Base-by-base conservation (phyloP, 2,113 vertebrate genomes). In the Cricetomys ansorgei region DNA sequence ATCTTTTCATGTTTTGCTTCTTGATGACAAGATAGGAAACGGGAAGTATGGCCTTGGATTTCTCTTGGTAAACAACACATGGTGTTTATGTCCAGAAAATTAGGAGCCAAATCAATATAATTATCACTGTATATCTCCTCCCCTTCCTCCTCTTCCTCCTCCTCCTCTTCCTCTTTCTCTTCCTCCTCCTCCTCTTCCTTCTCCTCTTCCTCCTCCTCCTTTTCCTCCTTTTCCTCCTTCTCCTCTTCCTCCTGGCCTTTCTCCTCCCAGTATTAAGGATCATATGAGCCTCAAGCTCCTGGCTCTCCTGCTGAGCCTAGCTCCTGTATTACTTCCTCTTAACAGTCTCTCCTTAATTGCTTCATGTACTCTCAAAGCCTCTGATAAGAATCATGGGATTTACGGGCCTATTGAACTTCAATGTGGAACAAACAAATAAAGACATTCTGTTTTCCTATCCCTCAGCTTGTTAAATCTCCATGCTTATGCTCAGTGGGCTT, bases 1-100 rank as follows among this genome's bases (percentile, higher is more conserved):
- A 69, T 69, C 53, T 72, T 92, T 96, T 89, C 88, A 86, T 80
- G 84, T 89, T 96, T 96, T 87, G 17, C 69, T 92, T 92, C 69
- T 83, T 83, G 92, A 62, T 69, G 55, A 64, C 55, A 43, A 3
- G 2, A 29, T 31, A 69, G 34, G 55, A 96, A 88, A 23, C 12
- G 48, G 31, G 48, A 96, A 79, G 53, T 11, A 75, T 70, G 57
- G 65, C 83, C 88, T 91, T 45, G 45, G 43, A 84, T 53, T 86
- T 80, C 45, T 75, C 72, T 73, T 73, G 45, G 62, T 76, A 92
- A 89, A 88, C 55, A 69, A 62, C 62, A 92, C 13, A 50, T 84
- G 6, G n/a, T 79, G 3, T 75, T 95, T 90, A 57, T 59, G 65
- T 50, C 48, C 77, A 88, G 17, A 17, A 85, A 91, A 57, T 69